These are phyloP conservation scores for Trypoxylon attenuatum DNA, from an alignment of 2,888 invertebrate genomes.

Conservation along the genomic window DNA sequence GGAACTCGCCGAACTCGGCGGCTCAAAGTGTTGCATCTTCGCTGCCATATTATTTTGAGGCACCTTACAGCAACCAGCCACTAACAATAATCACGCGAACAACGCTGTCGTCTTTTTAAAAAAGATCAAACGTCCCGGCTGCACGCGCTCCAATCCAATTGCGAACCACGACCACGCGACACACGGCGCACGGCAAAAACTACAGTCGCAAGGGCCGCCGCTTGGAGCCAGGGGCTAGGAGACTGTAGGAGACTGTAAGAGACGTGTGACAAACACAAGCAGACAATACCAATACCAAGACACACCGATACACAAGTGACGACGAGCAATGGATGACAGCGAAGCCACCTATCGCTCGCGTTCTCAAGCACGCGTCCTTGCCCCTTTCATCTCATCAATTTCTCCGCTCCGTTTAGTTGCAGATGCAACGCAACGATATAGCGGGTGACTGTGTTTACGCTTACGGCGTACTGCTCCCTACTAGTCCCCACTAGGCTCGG, in stretches of 20 bases:
- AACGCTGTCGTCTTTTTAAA: conserved; percentile 13
- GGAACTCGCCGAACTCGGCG: conserved; percentile 93
- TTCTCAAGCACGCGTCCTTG: conserved; percentile 5
- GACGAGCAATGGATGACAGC: background rate
- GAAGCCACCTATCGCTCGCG: conserved; percentile 23
- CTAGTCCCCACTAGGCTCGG: background rate
- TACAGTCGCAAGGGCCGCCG: background rate
- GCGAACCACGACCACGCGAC: background rate
- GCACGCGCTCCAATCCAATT: background rate
- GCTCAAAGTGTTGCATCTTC: conserved; percentile 82
- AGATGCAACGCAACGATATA: background rate
- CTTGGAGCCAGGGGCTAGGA: too few species aligned
- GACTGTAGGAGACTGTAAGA: too few species aligned
- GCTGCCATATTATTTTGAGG: conserved; percentile 78
- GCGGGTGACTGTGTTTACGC: background rate
- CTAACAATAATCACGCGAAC: background rate
- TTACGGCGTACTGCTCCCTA: background rate
- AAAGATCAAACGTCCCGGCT: background rate
- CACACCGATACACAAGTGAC: conserved; percentile 14
- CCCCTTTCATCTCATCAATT: background rate
- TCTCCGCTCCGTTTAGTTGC: too few species aligned
- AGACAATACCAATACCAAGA: background rate
- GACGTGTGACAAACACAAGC: too few species aligned
- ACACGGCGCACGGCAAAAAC: background rate
- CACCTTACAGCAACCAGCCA: background rate